Conservation (phyloP, 2,888 invertebrate species). For the Allolobophora icterica region DNA sequence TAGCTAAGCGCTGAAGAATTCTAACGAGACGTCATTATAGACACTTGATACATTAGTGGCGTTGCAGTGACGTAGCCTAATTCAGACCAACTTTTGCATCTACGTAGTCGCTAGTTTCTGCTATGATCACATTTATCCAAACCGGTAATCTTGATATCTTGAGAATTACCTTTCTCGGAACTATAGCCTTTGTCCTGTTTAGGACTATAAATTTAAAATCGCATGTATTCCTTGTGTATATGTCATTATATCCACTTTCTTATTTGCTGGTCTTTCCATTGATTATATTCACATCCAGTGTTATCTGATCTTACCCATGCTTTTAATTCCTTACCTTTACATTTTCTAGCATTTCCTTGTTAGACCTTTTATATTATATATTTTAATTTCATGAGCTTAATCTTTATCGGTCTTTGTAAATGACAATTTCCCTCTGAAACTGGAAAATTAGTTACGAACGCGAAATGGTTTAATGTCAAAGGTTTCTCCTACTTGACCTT, state of each 20-base stretch:
- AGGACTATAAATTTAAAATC: not conserved
- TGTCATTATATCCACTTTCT: not conserved
- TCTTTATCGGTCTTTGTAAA: not conserved
- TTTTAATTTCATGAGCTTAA: not conserved
- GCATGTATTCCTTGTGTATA: too few relatives aligned
- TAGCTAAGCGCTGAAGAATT: not conserved
- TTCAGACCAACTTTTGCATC: not conserved
- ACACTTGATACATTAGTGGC: not conserved
- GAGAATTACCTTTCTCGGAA: not conserved
- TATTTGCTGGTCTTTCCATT: not conserved
- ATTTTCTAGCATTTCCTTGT: too few relatives aligned
- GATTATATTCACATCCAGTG: not conserved
- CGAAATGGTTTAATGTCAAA: not conserved
- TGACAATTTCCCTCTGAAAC: not conserved
- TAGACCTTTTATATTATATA: not conserved
- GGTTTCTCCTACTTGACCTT: not conserved
- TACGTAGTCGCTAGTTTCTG: not conserved
- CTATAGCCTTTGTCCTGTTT: not conserved
- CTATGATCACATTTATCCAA: not conserved
- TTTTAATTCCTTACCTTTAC: not conserved
- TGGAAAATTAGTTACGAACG: not conserved
- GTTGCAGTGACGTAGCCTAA: not conserved
- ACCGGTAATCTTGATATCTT: not conserved
- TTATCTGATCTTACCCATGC: not conserved
- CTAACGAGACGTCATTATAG: not conserved